Conservation (phyloP, 2,888 invertebrate genomes). For the Drosophila diplacantha region DNA sequence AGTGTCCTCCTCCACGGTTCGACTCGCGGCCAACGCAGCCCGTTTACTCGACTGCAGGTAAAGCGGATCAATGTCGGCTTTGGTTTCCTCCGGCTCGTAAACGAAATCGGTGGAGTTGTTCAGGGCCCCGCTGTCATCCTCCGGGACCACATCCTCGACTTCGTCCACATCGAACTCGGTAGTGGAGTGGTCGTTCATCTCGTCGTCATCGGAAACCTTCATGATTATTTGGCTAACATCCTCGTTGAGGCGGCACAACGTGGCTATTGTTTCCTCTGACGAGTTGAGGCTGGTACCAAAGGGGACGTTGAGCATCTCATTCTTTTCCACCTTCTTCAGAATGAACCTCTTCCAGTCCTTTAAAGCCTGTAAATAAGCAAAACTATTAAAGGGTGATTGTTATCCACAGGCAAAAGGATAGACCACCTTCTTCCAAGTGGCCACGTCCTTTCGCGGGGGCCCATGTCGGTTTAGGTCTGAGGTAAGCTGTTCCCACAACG, state of each 20-base stretch:
- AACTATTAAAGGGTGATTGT: not conserved
- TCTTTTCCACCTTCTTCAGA: conserved; percentile 59
- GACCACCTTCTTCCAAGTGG: conserved; percentile 57
- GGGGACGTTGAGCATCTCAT: conserved; percentile 59
- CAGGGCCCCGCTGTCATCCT: conserved; percentile 49
- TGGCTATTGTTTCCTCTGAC: conserved; percentile 60
- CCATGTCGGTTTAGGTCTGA: conserved; percentile 48
- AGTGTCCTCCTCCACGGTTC: conserved; percentile 25
- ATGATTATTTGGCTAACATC: conserved; percentile 54
- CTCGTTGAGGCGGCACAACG: conserved; percentile 55
- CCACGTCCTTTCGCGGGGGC: conserved; percentile 55
- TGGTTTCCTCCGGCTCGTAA: conserved; percentile 55
- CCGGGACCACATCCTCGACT: conserved; percentile 61
- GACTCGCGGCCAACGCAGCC: conserved; percentile 12
- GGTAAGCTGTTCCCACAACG: conserved; percentile 55
- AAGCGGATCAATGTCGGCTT: conserved; percentile 53
- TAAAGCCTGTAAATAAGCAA: conserved; percentile 38
- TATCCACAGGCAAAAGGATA: not conserved
- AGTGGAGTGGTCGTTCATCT: conserved; percentile 50
- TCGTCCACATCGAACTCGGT: conserved; percentile 53
- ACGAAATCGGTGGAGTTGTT: conserved; percentile 47
- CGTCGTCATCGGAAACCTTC: conserved; percentile 57
- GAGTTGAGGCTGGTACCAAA: conserved; percentile 53
- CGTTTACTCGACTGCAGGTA: conserved; percentile 47
- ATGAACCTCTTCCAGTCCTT: conserved; percentile 64